Base-by-base conservation (phyloP, 2,113 vertebrate species). In the Psammodynastes pulverulentus region DNA sequence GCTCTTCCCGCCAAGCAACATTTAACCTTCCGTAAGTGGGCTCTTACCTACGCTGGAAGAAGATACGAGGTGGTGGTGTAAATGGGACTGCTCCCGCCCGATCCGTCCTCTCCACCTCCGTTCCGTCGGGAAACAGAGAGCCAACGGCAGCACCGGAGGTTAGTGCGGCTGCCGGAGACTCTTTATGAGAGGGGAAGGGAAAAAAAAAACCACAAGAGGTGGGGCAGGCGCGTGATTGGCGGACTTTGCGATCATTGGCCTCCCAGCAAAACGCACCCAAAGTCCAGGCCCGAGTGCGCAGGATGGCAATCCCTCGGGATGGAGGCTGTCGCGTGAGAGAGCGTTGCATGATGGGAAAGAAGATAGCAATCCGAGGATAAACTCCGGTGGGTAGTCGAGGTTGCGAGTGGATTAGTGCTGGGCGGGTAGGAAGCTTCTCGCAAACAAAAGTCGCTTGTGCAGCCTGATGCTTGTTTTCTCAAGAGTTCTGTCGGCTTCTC, bases 281-380 rank as follows among this genome's bases (percentile, higher is more conserved):
- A 24, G 86, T 43, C 88, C 43, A 2, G 9, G 3, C 1, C 0
- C 10, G 19, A 8, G 29, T 15, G 85, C 6, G 15, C 0, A 0
- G 7, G 53, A 0, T 1, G 95, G 95, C 26, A 15, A 0, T 0
- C 0, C 0, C 6, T 0, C 0, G 0, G 26, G 0, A 1, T 0
- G 1, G 1, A 0, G 0, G 12, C 1, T 0, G 39, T 0, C 2
- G 51, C 0, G 21, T 0, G 0, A 1, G 34, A 0, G 86, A 67
- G 92, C 95, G 89, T 72, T 49, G 95, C 89, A 34, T 62, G 0
- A 0, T 1, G 95, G 94, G 95, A 92, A 7, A 3, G 62, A 93
- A 95, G 95, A 94, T 48, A 17, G 0, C 0, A 0, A 1, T 2
- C 39, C 24, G 0, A 84, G 21, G 52, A 23, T 1, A 29, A 1